Conservation (phyloP, 2,888 invertebrate genomes). For the Ectobius pallidus region DNA sequence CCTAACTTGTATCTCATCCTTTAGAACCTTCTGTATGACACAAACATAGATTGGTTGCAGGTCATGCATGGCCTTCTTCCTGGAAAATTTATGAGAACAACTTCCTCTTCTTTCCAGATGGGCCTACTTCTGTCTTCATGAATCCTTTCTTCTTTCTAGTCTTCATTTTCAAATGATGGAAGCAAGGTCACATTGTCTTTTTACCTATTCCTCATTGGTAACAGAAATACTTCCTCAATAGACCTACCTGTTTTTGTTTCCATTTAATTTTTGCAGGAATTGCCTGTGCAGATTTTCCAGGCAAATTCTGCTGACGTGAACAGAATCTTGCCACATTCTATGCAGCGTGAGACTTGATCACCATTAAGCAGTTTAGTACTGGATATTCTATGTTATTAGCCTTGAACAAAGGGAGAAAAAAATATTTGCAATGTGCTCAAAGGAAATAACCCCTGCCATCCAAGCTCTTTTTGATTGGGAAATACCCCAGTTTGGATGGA, state of each 20-base stretch:
- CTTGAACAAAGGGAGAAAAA: not conserved
- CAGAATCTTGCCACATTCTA: not conserved
- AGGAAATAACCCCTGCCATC: no score
- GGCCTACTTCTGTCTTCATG: not conserved
- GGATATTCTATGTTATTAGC: no score
- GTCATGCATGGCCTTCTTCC: not conserved
- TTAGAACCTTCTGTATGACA: no score
- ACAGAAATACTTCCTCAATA: not conserved
- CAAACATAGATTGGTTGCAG: no score
- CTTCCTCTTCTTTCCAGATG: not conserved
- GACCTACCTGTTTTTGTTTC: no score
- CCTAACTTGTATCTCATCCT: constrained; percentile 1
- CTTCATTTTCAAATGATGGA: not conserved
- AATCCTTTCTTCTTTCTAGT: not conserved
- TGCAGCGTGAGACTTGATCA: not conserved
- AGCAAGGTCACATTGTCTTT: not conserved
- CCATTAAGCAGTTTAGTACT: no score
- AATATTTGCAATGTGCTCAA: no score
- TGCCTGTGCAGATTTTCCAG: no score
- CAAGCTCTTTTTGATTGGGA: not conserved
- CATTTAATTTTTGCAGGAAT: not conserved
- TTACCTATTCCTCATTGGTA: not conserved
- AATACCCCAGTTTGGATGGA: not conserved
- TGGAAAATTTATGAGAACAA: no score
- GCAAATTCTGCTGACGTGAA: not conserved